phyloP scores from a whole-genome alignment of 2,888 invertebrate species.

The Luperina testacea region DNA sequence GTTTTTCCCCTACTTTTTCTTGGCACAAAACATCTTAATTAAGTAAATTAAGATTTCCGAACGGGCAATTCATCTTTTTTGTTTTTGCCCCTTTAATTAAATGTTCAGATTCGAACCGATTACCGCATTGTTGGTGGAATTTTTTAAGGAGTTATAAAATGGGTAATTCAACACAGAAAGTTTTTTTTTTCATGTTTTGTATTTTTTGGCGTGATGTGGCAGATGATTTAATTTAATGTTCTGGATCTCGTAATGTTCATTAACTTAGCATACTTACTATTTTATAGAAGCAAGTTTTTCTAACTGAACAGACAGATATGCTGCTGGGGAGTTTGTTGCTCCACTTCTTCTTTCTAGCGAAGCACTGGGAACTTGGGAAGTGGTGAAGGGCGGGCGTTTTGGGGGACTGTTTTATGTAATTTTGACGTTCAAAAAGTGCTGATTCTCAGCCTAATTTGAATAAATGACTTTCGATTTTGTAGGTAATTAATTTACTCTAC shows the following conservation, averaged over 20 bases:
- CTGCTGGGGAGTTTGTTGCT: neutral
- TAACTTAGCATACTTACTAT: neutral
- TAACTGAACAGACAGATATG: neutral
- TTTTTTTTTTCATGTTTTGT: neutral
- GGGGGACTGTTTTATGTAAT: neutral
- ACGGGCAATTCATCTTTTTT: constrained; percentile 78
- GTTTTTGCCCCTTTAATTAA: constrained; percentile 78
- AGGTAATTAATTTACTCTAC: constrained; percentile 1
- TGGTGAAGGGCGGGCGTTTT: neutral
- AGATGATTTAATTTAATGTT: neutral
- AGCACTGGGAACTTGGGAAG: neutral
- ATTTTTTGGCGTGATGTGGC: neutral
- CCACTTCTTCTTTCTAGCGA: neutral
- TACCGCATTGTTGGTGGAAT: constrained; percentile 48
- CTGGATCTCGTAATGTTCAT: neutral
- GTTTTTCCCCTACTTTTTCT: constrained; percentile 73
- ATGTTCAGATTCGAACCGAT: constrained; percentile 61
- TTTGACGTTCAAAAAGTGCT: neutral
- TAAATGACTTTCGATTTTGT: neutral
- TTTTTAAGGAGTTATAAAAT: constrained; percentile 16
- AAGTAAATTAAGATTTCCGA: constrained; percentile 81
- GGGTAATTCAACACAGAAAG: neutral
- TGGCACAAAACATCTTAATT: constrained; percentile 79
- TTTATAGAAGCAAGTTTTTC: neutral
- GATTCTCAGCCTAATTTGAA: neutral